phyloP scores from a whole-genome alignment of 2,113 vertebrate genomes.

The Aptenodytes forsteri region DNA sequence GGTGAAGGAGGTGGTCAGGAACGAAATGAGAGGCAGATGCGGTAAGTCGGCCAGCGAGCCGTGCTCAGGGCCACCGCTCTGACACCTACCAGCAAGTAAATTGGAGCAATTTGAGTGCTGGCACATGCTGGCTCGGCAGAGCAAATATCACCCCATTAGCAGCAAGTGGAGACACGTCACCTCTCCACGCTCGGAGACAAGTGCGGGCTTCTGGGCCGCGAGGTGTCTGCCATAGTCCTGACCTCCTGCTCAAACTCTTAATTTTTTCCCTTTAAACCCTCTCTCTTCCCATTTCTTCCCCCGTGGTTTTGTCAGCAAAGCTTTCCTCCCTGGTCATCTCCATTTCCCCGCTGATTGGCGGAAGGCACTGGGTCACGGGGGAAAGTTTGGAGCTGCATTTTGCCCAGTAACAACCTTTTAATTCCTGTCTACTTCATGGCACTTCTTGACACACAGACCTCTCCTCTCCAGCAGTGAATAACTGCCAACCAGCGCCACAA shows the following conservation, averaged over 20 bases:
- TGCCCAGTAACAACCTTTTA: background rate
- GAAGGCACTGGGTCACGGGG: fast-evolving
- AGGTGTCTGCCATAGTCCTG: background rate
- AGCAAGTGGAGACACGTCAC: background rate
- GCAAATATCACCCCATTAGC: constrained; percentile 16
- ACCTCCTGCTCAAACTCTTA: background rate
- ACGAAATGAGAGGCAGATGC: constrained; percentile 79
- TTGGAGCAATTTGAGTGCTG: background rate
- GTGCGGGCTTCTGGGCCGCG: background rate
- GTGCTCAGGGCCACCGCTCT: fast-evolving
- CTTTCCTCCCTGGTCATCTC: background rate
- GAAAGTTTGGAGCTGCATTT: background rate
- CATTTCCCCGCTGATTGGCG: fast-evolving
- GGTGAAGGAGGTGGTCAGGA: constrained; percentile 82
- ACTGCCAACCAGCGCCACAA: background rate
- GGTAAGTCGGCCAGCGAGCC: constrained; percentile 70
- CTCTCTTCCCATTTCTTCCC: background rate
- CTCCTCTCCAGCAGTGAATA: background rate
- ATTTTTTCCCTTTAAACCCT: background rate
- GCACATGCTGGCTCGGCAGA: background rate
- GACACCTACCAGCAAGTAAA: background rate
- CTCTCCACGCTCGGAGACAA: background rate
- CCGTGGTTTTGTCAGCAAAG: background rate
- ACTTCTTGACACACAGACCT: background rate
- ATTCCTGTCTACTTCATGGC: background rate